phyloP scores from a whole-genome alignment of 2,888 invertebrate species.

The Ischnura elegans region DNA sequence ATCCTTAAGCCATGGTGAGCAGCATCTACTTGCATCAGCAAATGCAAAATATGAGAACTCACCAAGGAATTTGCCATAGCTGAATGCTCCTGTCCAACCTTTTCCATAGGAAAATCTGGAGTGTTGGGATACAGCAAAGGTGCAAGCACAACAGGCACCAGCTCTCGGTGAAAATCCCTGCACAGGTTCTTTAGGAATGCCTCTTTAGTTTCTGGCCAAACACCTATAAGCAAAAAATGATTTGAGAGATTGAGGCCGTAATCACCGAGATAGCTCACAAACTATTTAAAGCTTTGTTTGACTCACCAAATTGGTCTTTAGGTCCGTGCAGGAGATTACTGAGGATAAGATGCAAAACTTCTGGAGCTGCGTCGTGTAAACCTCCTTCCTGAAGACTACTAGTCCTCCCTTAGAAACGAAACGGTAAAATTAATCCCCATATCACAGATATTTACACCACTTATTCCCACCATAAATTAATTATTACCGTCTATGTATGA shows the following conservation, averaged over 20 bases:
- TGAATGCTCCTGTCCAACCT: constrained; percentile 76
- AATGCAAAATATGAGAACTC: constrained; percentile 71
- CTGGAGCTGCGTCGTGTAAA: constrained; percentile 93
- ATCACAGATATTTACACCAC: not conserved
- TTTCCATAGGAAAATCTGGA: constrained; percentile 78
- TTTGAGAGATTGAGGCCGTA: constrained; percentile 26
- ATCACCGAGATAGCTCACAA: not conserved
- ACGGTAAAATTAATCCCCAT: not conserved
- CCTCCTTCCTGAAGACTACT: constrained; percentile 88
- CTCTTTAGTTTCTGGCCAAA: constrained; percentile 87
- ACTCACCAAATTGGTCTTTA: constrained; percentile 77
- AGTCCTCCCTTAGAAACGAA: constrained; percentile 80
- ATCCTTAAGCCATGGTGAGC: too few relatives aligned
- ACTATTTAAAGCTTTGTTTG: not conserved
- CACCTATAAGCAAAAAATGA: constrained; percentile 77
- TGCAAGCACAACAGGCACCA: constrained; percentile 93
- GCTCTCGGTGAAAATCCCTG: constrained; percentile 92
- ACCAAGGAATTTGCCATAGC: constrained; percentile 79
- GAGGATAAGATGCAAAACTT: constrained; percentile 91
- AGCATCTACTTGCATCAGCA: not conserved
- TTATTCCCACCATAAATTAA: not conserved
- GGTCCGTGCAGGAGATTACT: constrained; percentile 79
- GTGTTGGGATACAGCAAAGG: constrained; percentile 90
- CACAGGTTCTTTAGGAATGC: constrained; percentile 90
- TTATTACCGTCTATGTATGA: constrained; percentile 89